Base-by-base conservation (phyloP, 2,888 invertebrate species). In the Fragum sueziense region DNA sequence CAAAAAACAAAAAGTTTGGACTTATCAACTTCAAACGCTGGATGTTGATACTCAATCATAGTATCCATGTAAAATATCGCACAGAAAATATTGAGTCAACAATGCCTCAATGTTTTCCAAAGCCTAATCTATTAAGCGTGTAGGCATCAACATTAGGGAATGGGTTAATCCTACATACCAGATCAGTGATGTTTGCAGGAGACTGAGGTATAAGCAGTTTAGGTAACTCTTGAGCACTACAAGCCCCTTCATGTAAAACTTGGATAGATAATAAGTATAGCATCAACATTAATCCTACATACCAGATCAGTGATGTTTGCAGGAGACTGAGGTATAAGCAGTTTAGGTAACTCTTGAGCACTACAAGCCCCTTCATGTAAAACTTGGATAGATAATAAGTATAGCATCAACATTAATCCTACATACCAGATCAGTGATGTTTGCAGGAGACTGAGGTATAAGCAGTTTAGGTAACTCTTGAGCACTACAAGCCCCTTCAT, bases 281-380 rank as follows among this genome's bases (percentile, higher is more conserved):
- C n/a, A n/a, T n/a, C n/a, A n/a, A n/a, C n/a, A n/a, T n/a, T n/a
- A n/a, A n/a, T n/a, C n/a, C n/a, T n/a, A n/a, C 70, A 22, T 54
- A 70, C 70, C n/a, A 70, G 25, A 37, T 52, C 70, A 33, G 34
- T 31, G 52, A 22, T 25, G 34, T 70, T 70, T 11, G 54, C 54
- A 22, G 54, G 22, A 7, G 52, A n/a, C 52, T 33, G 52, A 14
- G 70, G 70, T 2, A 84, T 67, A 31, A 90, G 79, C 34, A 90
- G 74, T 31, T 77, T 74, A 27, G 73, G 51, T 25, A 88, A 82
- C 57, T 85, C 86, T 2, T 79, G 77, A 29, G 78, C 73, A 73
- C 89, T 85, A 86, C 91, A 91, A n/a, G 86, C 79, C 20, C 85
- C 74, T n/a, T 85, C 61, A 31, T 81, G 84, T 52, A 91, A 70